These are phyloP conservation scores for Percina caprodes DNA, from an alignment of 2,113 vertebrate genomes.

Conservation along the genomic window DNA sequence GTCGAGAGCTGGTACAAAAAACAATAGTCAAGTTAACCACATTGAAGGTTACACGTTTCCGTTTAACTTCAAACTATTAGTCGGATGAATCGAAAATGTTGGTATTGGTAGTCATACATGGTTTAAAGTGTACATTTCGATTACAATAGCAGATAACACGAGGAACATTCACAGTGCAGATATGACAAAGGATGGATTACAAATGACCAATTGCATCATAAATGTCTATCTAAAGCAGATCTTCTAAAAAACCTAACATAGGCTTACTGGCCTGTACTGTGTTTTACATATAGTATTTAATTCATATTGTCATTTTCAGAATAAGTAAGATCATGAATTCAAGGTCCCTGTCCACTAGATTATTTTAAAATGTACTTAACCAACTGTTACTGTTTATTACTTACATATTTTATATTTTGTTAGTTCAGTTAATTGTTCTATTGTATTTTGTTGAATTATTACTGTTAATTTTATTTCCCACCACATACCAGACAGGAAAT, in stretches of 20 bases:
- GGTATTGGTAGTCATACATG: not conserved
- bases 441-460: not conserved
- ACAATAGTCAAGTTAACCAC: not conserved
- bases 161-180: not conserved
- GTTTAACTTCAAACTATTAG: slow-evolving; percentile 36
- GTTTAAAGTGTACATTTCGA: not conserved
- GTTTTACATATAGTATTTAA: not conserved
- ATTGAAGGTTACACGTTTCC: not conserved
- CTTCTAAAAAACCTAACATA: not conserved
- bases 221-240: too few species aligned
- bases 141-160: not conserved
- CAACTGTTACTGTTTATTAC: not conserved
- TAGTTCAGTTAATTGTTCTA: not conserved
- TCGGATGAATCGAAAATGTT: not conserved
- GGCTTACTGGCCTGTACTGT: not conserved
- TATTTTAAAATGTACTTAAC: not conserved
- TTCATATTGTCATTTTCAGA: not conserved
- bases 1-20: not conserved
- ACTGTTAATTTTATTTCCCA: not conserved
- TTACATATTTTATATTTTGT: not conserved
- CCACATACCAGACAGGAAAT: not conserved
- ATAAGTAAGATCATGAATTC: not conserved
- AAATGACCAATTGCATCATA: not conserved
- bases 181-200: not conserved
- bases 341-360: not conserved